Base-by-base conservation (phyloP, 2,888 invertebrate species). In the Byasa hedistus region DNA sequence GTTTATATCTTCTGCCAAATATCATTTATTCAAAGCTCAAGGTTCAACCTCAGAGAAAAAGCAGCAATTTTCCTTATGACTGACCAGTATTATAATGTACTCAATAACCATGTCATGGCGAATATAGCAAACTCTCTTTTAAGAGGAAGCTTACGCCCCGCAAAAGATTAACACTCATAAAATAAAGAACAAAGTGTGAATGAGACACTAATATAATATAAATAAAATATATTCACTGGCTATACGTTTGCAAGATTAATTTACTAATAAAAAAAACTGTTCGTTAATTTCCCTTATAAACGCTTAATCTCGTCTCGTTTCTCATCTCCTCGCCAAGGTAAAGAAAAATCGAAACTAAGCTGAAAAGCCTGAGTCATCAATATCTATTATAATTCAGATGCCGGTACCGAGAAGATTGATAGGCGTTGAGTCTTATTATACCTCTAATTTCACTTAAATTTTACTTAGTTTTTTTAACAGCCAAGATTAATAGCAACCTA, bases 361-460 rank as follows among this genome's bases (percentile, higher is more conserved):
- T 19, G 24, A 36, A 64, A 64, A 22, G 52, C 57, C 64, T 64
- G 58, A 64, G 39, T 64, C 64, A 64, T 64, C 64, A 64, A 64
- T 64, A 59, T 64, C 64, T 59, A 58, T 64, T 64, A 64, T 64
- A 64, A 64, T 64, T 52, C 39, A 24, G 58, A 57, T 57, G 32
- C 52, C 64, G 58, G 58, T 52, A 23, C 23, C 32, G 51, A 32
- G 24, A 58, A 58, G 64, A 64, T 64, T 64, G 54, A 64, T 64
- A 54, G 58, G 54, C 36, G 64, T 58, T 39, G 54, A 52, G 39
- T 58, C 64, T 64, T 64, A 64, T 64, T 64, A 64, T 58, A 54
- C 39, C 57, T n/a, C 51, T 54, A 39, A 58, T 39, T 52, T 51
- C 52, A 52, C n/a, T 52, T 52, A n/a, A 44, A 3, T 44, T 17